Base-by-base conservation (phyloP, 2,113 vertebrate genomes). In the Enhydra lutris region DNA sequence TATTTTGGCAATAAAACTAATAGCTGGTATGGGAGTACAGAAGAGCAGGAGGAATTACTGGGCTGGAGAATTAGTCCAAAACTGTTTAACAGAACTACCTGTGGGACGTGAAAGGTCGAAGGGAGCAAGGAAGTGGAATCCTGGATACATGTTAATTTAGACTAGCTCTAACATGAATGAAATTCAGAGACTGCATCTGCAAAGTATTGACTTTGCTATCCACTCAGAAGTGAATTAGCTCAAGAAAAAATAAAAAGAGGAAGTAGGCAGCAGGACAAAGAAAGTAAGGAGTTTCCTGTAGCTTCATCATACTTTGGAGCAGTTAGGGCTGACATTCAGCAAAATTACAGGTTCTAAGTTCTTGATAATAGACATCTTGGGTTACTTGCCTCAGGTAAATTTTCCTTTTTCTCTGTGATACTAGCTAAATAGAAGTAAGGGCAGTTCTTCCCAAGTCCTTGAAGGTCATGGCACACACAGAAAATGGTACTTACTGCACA, bases 141-240 rank as follows among this genome's bases (percentile, higher is more conserved):
- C 47, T 84, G 23, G 61, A 8, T 84, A 42, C 5, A 2, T 73
- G 21, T 90, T 88, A 90, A 96, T 94, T 87, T 89, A 88, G 26
- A 89, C 73, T 59, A 55, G 42, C 57, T 92, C 63, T 89, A 42
- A 92, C 8, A 45, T 24, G 84, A 95, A 34, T 92, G 26, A 78
- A 91, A 92, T 39, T 95, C 50, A 94, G 61, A 94, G 96, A 78
- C 61, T 86, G 55, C 20, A 45, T 90, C 84, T 82, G 9, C 69
- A 90, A 9, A 80, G 69, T 92, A 81, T 39, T 91, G 69, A 45
- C 26, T 97, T 89, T 90, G 76, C 81, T 85, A 23, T 93, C 52
- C 59, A 86, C 23, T 81, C 47, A 88, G 57, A 97, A 93, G 13
- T 88, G 4, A 76, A 73, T 76, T 97, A 45, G 21, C 57, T 76